phyloP scores from a whole-genome alignment of 2,888 invertebrate genomes.

The Cosmopolites sordidus region DNA sequence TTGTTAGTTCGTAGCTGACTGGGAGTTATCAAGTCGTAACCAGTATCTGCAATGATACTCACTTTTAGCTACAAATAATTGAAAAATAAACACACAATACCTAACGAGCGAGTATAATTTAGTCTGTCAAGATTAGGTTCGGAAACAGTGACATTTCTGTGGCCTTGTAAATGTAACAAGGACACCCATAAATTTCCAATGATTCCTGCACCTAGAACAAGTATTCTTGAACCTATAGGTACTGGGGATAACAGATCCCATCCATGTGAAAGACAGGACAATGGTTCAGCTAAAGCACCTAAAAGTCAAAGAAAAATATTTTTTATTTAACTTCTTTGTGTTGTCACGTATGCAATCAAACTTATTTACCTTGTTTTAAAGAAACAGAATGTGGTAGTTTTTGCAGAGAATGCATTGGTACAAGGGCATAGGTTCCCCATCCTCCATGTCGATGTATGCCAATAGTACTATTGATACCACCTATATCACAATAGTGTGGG shows the following conservation, averaged over 20 bases:
- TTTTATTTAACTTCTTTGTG: too few relatives aligned
- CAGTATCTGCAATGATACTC: constrained; percentile 52
- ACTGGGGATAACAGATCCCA: constrained; percentile 60
- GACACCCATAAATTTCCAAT: constrained; percentile 67
- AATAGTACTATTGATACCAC: constrained; percentile 58
- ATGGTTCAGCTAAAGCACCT: constrained; percentile 64
- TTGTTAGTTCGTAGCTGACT: constrained; percentile 50
- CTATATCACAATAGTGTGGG: constrained; percentile 60
- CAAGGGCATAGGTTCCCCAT: constrained; percentile 62
- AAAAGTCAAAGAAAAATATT: constrained; percentile 27
- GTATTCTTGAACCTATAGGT: constrained; percentile 56
- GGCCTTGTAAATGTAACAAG: constrained; percentile 62
- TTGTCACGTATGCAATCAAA: too few relatives aligned
- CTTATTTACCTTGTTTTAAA: constrained; percentile 54
- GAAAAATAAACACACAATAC: constrained; percentile 38
- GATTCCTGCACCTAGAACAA: constrained; percentile 66
- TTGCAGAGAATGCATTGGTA: constrained; percentile 59
- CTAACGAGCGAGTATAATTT: constrained; percentile 51
- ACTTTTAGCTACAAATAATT: constrained; percentile 23
- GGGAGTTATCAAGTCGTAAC: constrained; percentile 55
- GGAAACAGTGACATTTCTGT: constrained; percentile 62
- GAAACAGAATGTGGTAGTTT: constrained; percentile 55
- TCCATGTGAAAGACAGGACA: constrained; percentile 66
- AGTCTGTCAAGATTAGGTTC: constrained; percentile 57
- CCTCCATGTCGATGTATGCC: constrained; percentile 65